These are phyloP conservation scores for Yponomeuta cagnagella DNA, from an alignment of 2,888 invertebrate genomes.

Conservation along the genomic window DNA sequence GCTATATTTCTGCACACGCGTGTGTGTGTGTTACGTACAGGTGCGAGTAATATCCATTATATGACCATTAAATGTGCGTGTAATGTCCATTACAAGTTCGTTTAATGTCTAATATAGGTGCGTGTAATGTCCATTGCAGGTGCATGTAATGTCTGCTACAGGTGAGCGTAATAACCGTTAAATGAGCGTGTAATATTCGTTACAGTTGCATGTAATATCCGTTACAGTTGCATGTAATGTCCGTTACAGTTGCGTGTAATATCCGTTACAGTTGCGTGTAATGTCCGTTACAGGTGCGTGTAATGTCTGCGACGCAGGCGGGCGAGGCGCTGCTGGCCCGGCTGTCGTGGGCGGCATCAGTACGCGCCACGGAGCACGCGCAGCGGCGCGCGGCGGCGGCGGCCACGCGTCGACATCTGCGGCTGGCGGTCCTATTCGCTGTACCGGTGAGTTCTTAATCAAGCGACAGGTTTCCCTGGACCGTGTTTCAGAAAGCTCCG, in stretches of 20 bases:
- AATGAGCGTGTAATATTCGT: no score
- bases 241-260: no score
- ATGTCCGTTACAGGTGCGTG: slow-evolving; percentile 84
- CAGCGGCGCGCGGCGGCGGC: slow-evolving; percentile 85
- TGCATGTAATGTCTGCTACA: slow-evolving; percentile 88
- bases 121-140: slow-evolving; percentile 76
- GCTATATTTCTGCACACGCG: no score
- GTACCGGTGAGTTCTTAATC: slow-evolving; percentile 79
- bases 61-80: no score
- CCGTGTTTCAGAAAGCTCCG: no score
- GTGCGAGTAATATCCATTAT: no score
- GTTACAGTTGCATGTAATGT: no score
- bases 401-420: slow-evolving; percentile 81
- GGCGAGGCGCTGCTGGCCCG: slow-evolving; percentile 94
- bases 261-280: slow-evolving; percentile 8
- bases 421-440: slow-evolving; percentile 90
- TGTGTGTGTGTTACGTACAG: no score
- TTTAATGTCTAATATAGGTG: no score
- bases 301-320: slow-evolving; percentile 93
- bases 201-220: no score
- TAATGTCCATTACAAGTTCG: no score
- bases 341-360: slow-evolving; percentile 94
- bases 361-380: slow-evolving; percentile 87
- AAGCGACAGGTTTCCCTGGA: neutral
- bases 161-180: no score